Percentiles rank a stretch among this genome's conserved stretches.
Evolutionary conservation across 2,797 vertebrate species (phyloP).

Genomic region (Notolabrus celidotus): DNA sequence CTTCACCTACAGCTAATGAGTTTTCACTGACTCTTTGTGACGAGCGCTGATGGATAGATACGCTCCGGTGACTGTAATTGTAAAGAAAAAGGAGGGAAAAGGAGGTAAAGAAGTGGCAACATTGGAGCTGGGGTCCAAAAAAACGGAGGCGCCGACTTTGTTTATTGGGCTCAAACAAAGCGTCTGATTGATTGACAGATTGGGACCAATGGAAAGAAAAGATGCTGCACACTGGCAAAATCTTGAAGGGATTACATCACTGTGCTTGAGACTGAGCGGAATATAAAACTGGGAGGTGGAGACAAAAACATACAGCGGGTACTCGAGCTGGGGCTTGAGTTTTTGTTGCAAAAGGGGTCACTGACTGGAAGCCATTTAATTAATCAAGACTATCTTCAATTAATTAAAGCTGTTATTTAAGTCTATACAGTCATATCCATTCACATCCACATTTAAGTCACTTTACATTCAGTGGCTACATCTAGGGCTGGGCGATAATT

Average conservation of each 20-base stretch:
- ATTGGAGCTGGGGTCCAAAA: constrained; percentile 31
- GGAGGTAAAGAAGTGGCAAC: constrained; percentile 5
- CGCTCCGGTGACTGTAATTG: constrained; percentile 65
- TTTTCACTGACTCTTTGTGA: constrained; percentile 65
- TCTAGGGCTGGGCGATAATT: too few relatives aligned
- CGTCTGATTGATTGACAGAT: constrained; percentile 70
- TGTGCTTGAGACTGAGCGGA: constrained; percentile 20
- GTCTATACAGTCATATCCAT: too few relatives aligned
- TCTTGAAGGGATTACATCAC: constrained; percentile 48
- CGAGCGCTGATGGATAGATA: constrained; percentile 66
- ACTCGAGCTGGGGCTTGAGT: constrained; percentile 8
- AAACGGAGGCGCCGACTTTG: constrained; percentile 17
- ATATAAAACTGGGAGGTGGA: constrained; percentile 10
- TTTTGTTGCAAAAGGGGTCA: constrained; percentile 21
- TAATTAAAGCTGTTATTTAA: constrained; percentile 39
- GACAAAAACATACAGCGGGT: not conserved
- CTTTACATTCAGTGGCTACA: too few relatives aligned
- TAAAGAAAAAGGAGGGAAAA: constrained; percentile 16
- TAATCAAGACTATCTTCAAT: constrained; percentile 36
- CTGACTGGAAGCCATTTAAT: constrained; percentile 48
- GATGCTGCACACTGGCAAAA: constrained; percentile 17
- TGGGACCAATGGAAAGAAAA: constrained; percentile 48
- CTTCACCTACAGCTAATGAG: constrained; percentile 74
- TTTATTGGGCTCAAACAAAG: constrained; percentile 54
- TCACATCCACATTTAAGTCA: too few relatives aligned